phyloP scores from a whole-genome alignment of 1,140 invertebrate species.

The Tetraneura akinire region DNA sequence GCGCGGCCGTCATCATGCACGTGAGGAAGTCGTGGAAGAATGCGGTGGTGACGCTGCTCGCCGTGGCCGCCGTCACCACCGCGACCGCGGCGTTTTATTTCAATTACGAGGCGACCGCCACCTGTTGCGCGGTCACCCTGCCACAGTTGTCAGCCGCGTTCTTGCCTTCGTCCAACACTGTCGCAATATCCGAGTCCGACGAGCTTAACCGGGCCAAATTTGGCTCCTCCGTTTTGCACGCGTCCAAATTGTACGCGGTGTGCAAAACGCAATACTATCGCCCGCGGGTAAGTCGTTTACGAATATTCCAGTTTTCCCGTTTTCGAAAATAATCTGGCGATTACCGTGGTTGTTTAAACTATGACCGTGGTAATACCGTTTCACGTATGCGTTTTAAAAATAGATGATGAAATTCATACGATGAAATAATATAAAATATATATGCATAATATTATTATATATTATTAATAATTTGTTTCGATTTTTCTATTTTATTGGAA shows the following conservation, averaged over 20 bases:
- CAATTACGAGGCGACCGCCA: slow-evolving; percentile 16
- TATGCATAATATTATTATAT: no score
- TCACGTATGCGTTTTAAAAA: no score
- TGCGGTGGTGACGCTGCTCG: neutral
- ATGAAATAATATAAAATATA: no score
- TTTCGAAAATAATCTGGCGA: no score
- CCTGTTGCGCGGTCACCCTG: slow-evolving; percentile 3
- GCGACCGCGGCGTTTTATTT: slow-evolving; percentile 26
- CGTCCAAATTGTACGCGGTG: slow-evolving; percentile 29
- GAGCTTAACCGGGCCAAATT: neutral
- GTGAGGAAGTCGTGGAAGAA: slow-evolving; percentile 23
- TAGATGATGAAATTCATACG: no score
- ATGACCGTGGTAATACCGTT: no score
- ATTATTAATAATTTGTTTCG: no score
- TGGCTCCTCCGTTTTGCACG: neutral
- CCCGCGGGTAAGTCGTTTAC: neutral
- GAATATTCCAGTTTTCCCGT: no score
- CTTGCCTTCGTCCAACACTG: neutral
- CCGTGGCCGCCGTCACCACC: slow-evolving; percentile 17
- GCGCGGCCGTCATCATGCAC: neutral
- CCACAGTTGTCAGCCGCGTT: neutral
- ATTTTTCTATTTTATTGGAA: no score
- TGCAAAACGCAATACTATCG: neutral
- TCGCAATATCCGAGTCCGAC: neutral
- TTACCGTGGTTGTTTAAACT: no score